These are phyloP conservation scores for Criorhina ranunculi DNA, from an alignment of 2,888 invertebrate species.

Conservation along the genomic window DNA sequence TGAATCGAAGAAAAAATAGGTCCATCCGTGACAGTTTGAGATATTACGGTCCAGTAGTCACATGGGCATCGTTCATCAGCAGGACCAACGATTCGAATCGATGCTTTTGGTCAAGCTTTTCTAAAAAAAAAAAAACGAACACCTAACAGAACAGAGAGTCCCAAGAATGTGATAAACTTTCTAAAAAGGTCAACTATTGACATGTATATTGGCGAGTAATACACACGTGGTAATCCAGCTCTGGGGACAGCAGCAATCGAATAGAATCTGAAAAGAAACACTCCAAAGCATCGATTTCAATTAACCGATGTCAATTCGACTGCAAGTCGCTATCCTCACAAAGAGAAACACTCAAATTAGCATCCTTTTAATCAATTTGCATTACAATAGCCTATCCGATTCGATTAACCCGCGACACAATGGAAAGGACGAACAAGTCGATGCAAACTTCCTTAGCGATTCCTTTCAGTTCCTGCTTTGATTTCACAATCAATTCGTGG, in stretches of 20 bases:
- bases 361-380: slow-evolving; percentile 62
- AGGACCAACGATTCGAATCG: slow-evolving; percentile 72
- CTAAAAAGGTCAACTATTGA: slow-evolving; percentile 47
- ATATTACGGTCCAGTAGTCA: slow-evolving; percentile 78
- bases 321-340: slow-evolving; percentile 46
- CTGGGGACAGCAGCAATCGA: background rate
- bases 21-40: slow-evolving; percentile 78
- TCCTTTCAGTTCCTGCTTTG: slow-evolving; percentile 20
- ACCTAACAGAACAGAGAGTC: slow-evolving; percentile 19
- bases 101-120: slow-evolving; percentile 28
- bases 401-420: slow-evolving; percentile 61
- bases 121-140: slow-evolving; percentile 15
- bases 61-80: slow-evolving; percentile 79
- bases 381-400: slow-evolving; percentile 68
- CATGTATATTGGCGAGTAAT: slow-evolving; percentile 20
- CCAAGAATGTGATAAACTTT: slow-evolving; percentile 62
- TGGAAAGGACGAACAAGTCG: slow-evolving; percentile 25
- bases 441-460: slow-evolving; percentile 30
- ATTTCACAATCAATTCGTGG: slow-evolving; percentile 12
- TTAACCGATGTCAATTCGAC: slow-evolving; percentile 62
- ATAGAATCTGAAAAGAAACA: slow-evolving; percentile 23
- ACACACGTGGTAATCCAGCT: background rate
- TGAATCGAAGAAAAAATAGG: slow-evolving; percentile 76
- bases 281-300: slow-evolving; percentile 68
- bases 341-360: slow-evolving; percentile 61